Evolutionary conservation across 2,797 vertebrate genomes (phyloP), one percentile per base, ranked within the genome.

Genomic region (Anabas testudineus): DNA sequence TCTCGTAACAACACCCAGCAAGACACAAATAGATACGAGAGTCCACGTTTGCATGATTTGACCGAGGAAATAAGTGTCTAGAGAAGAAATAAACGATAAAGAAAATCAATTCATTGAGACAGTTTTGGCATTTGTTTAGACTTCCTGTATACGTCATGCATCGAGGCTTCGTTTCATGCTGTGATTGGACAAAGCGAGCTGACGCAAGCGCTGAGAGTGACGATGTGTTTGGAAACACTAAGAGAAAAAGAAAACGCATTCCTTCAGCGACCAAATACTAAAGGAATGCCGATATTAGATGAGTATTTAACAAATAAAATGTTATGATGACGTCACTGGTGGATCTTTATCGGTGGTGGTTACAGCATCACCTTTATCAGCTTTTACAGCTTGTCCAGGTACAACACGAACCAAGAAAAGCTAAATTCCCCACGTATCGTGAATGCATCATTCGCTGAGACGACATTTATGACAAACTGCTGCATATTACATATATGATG

Each of bases 11-110:
- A 98, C 88, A 3, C 92, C 95, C 7, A 97, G 73, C 37, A 98
- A 81, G 74, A 96, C 94, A 34, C 88, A 83, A 1, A 96, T 1
- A 0, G 93, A 90, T 71, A 96, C 91, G 56, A 95, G 90, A 75
- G 90, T 92, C 93, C 95, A 95, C 68, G 90, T 95, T 58, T 97
- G 95, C 98, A 99, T 99, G 14, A 67, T 43, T 1, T 2, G 2
- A n/a, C 5, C 10, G 1, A 1, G 14, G 57, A 77, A 71, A 54
- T 3, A 0, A 37, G 13, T 19, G 21, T 22, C 58, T 52, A 10
- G 13, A 1, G 14, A 13, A 61, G 18, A 81, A 84, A 74, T 28
- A 74, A 78, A 47, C 2, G 10, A 26, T 32, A 12, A 54, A 41
- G n/a, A 49, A 58, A 67, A 41, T 5, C 36, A 2, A 21, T 22